Conservation (phyloP, 1,140 invertebrate genomes). For the Campodea augens region DNA sequence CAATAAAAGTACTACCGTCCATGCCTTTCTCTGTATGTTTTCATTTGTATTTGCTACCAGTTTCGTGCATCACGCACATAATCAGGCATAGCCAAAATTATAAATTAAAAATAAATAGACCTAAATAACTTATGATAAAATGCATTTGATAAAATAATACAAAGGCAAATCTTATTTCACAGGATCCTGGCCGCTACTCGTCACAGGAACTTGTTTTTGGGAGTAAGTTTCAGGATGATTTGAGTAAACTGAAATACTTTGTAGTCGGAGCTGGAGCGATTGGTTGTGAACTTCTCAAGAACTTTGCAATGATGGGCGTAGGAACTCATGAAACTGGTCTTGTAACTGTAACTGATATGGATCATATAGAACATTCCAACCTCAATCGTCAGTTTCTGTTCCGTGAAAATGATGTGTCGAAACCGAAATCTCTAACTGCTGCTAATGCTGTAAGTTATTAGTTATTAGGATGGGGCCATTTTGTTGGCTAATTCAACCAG, state of each 20-base stretch:
- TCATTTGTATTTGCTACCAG: too few species aligned
- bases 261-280: conserved; percentile 92
- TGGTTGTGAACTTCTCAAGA: conserved; percentile 96
- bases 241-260: conserved; percentile 56
- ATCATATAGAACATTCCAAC: conserved; percentile 97
- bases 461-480: too few species aligned
- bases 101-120: too few species aligned
- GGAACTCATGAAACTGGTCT: conserved; percentile 39
- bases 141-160: too few species aligned
- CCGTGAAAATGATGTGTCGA: conserved; percentile 81
- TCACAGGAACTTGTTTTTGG: conserved; percentile 89
- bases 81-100: too few species aligned
- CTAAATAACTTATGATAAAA: too few species aligned
- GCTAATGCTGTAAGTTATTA: conserved; percentile 54
- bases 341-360: conserved; percentile 93
- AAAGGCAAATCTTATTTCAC: too few species aligned
- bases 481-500: too few species aligned
- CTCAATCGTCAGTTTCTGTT: conserved; percentile 98
- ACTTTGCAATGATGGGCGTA: conserved; percentile 97
- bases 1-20: too few species aligned
- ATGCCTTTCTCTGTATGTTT: too few species aligned
- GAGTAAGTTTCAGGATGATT: conserved; percentile 62
- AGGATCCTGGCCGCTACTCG: too few species aligned
- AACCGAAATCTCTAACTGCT: conserved; percentile 76
- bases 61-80: too few species aligned